Conservation (phyloP, 2,888 invertebrate genomes). For the Entomobrya multifasciata region DNA sequence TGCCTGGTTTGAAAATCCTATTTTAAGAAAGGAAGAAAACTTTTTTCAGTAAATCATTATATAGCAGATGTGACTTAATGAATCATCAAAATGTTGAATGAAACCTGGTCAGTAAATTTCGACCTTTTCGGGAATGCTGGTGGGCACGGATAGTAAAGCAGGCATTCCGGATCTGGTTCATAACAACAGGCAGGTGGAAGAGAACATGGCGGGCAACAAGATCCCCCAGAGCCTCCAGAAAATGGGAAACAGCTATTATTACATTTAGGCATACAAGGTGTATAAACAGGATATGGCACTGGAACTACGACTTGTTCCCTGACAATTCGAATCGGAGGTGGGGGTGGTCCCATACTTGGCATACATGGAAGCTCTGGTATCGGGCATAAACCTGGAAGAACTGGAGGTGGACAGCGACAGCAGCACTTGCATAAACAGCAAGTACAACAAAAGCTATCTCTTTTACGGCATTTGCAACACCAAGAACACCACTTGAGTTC, state of each 20-base stretch:
- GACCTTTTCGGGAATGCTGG: constrained; percentile 69
- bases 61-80: no score
- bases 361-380: constrained; percentile 50
- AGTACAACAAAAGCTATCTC: constrained; percentile 47
- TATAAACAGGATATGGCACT: constrained; percentile 51
- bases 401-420: constrained; percentile 65
- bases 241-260: not conserved
- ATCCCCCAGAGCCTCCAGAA: not conserved
- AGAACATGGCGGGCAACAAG: not conserved
- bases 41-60: no score
- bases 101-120: constrained; percentile 42
- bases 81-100: not conserved
- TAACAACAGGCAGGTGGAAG: constrained; percentile 52
- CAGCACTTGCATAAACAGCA: constrained; percentile 64
- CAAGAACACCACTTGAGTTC: constrained; percentile 65
- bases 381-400: constrained; percentile 34
- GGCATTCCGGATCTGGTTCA: constrained; percentile 57
- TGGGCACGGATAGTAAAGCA: constrained; percentile 36
- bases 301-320: constrained; percentile 64
- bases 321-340: constrained; percentile 63
- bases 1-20: constrained; percentile 72
- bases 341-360: constrained; percentile 61
- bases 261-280: not conserved
- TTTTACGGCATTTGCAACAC: constrained; percentile 61
- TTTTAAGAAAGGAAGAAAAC: no score